These are phyloP conservation scores for Halictus ligatus DNA, from an alignment of 2,888 invertebrate species.

Conservation along the genomic window DNA sequence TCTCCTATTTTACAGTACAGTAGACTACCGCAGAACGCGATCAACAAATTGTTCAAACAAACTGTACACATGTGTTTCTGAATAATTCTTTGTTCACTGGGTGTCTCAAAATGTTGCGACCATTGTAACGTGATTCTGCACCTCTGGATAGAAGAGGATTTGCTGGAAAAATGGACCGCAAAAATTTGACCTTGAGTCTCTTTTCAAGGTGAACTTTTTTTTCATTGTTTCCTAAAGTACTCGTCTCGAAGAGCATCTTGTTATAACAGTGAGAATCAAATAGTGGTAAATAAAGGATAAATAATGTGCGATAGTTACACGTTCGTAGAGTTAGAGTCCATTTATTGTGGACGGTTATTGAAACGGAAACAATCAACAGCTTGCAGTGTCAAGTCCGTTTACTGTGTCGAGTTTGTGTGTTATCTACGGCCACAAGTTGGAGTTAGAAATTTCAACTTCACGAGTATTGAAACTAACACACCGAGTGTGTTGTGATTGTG, in stretches of 20 bases:
- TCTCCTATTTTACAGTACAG: not conserved
- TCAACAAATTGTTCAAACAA: not conserved
- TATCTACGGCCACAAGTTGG: not conserved
- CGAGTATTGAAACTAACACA: not conserved
- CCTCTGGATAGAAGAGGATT: too few relatives aligned
- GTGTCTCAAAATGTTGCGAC: too few relatives aligned
- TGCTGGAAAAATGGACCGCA: too few relatives aligned
- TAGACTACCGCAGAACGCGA: not conserved
- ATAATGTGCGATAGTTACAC: not conserved
- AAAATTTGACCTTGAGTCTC: too few relatives aligned
- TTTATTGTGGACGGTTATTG: not conserved
- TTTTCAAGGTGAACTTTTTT: too few relatives aligned
- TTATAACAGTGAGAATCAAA: not conserved
- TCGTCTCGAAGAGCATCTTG: too few relatives aligned
- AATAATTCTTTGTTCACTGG: not conserved
- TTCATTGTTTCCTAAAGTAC: too few relatives aligned
- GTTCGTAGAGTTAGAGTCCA: not conserved
- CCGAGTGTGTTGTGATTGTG: not conserved
- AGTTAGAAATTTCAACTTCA: not conserved
- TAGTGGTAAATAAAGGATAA: not conserved
- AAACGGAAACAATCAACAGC: conserved; percentile 7
- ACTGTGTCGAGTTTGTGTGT: not conserved
- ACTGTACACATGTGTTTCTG: not conserved
- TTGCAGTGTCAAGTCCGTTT: not conserved
- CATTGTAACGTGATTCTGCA: too few relatives aligned